Evolutionary conservation across 2,888 invertebrate genomes (phyloP), one percentile per base, ranked within the genome.

Genomic region (Tineola bisselliella): DNA sequence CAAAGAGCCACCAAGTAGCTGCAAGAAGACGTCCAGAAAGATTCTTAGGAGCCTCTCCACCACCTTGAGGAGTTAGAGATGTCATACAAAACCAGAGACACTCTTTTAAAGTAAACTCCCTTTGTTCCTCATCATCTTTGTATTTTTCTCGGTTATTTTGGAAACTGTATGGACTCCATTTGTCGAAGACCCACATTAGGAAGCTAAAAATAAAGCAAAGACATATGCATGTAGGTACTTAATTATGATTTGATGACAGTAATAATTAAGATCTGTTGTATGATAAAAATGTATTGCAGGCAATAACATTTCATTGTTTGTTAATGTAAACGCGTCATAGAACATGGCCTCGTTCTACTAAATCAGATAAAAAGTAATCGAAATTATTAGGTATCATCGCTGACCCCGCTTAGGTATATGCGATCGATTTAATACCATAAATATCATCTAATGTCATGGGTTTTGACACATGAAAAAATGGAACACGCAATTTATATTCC

Each of bases 1-100:
- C 98, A 81, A 99, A 99, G 19, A 99, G 87, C 99, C 99, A 99
- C 98, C 98, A 98, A 0, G 98, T 98, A 1, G 98, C 98, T 0
- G 98, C 98, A 0, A 99, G 93, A 11, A 99, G 84, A 59, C 98
- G 90, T 0, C 98, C 98, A 0, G 98, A 98, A 0, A 99, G 88
- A 78, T 98, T 98, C 77, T 97, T 97, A 0, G 98, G 98, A 0
- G 97, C 97, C 78, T 98, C 97, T 0, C 97, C 97, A 0, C 97
- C 97, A 0, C 97, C 97, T 79, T 94, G 91, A 0, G 99, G 99
- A 0, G 98, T 99, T 15, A 99, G 82, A 38, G 98, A 98, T 44
- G 98, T 98, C 97, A 99, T 97, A 73, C 98, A 98, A 77, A 99
- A 99, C 98, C 98, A 99, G 0, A 99, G 89, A 72, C 98, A 98